Percentiles rank a stretch among this genome's conserved stretches.
Conservation (phyloP, 2,797 vertebrate genomes). For the Gymnothorax javanicus region DNA sequence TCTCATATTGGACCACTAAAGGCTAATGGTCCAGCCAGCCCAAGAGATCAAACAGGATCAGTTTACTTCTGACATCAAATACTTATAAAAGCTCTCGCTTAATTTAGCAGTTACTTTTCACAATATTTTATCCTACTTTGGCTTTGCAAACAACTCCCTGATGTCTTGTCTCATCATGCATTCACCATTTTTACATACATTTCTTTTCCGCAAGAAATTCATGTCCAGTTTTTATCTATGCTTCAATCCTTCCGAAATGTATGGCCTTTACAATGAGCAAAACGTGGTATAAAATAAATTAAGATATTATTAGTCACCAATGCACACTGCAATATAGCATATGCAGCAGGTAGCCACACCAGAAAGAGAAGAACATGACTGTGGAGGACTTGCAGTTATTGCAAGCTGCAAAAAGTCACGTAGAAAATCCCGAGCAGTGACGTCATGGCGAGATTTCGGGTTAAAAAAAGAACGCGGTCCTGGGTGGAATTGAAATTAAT, state of each 20-base stretch:
- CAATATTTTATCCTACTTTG: not conserved
- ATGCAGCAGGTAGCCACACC: not conserved
- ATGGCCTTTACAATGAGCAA: not conserved
- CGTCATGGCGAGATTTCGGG: slow-evolving; percentile 53
- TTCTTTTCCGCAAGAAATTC: slow-evolving; percentile 54
- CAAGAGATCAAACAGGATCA: slow-evolving; percentile 51
- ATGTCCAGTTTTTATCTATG: slow-evolving; percentile 34
- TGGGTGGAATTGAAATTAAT: slow-evolving; percentile 88
- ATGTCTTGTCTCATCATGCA: not conserved
- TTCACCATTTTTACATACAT: not conserved
- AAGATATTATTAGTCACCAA: not conserved
- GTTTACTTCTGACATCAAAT: slow-evolving; percentile 57
- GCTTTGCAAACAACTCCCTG: not conserved
- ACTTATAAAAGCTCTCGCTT: not conserved
- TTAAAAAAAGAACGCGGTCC: slow-evolving; percentile 58
- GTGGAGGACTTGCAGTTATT: slow-evolving; percentile 16
- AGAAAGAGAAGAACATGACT: not conserved
- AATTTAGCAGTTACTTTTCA: not conserved
- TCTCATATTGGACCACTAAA: slow-evolving; percentile 32
- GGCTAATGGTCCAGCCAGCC: slow-evolving; percentile 34
- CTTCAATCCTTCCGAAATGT: not conserved
- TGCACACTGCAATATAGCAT: not conserved
- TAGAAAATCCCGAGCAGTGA: slow-evolving; percentile 74
- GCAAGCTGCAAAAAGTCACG: slow-evolving; percentile 70
- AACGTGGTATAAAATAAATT: not conserved